Base-by-base conservation (phyloP, 2,113 vertebrate genomes). In the Eurypyga helias region DNA sequence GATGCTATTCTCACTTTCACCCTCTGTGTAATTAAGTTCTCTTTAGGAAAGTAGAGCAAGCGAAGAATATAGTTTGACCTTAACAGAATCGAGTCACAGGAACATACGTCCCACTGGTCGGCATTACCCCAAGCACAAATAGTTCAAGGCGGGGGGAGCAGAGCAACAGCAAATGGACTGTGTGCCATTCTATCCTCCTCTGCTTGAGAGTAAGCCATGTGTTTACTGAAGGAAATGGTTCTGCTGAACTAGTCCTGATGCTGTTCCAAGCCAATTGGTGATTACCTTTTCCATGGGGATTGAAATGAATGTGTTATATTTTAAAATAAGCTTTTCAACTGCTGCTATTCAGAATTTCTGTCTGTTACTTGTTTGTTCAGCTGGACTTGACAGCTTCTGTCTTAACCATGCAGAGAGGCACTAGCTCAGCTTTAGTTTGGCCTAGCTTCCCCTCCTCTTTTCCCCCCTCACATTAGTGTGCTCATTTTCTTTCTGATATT, bases 361-460 rank as follows among this genome's bases (percentile, higher is more conserved):
- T 91, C 95, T 90, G 48, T 94, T 72, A 82, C 91, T 60, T 97
- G 92, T 97, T 97, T 97, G 51, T 96, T 97, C 97, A 97, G 97
- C 96, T 97, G 97, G 89, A 31, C 84, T 75, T 70, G 70, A 93
- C 91, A 94, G 57, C 91, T 96, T 94, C 93, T 96, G 83, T 85
- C 45, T 71, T 88, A 96, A 94, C 89, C 93, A 60, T 1, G 1
- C 61, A 64, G 84, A 87, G 83, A 80, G 36, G 79, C 46, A 43
- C 78, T 82, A 89, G 77, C 51, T 97, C 80, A 93, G 88, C 69
- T 95, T 93, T 87, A 78, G 64, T 66, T 91, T 92, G 91, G 83
- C 76, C 92, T 75, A 34, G 46, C 25, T 78, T 90, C 29, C 52
- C 52, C 49, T 92, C 46, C 10, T 13, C 31, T 83, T 94, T 93